Evolutionary conservation across 2,797 vertebrate species (phyloP), one percentile per base, ranked within the genome.

Genomic region (Acrossocheilus fasciatus): DNA sequence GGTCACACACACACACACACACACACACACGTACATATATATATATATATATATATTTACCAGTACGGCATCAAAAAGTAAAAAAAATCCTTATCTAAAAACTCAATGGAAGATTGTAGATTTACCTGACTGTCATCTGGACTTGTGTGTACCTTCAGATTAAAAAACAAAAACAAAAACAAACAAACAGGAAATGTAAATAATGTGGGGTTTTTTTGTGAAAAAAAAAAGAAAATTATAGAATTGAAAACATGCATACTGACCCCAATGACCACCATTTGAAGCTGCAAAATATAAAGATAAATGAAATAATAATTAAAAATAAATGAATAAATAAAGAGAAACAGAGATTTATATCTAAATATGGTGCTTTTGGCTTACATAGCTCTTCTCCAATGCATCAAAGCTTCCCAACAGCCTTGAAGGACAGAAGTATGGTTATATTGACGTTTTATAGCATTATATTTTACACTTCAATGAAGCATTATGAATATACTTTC

Each of bases 381-480:
- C 98, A 36, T 98, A 99, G 94, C 96, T 96, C 92, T 94, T 98
- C 92, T 99, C 96, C 88, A 99, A 92, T 81, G 98, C 98, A 93
- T 99, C 97, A 39, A 98, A 99, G 91, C 97, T 97, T 87, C 98
- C 98, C 92, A 98, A 95, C 95, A 99, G 95, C 98, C 98, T 99
- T 86, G 1, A 89, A 79, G 84, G 75, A 89, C 85, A 84, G 10
- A 68, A 23, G 0, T 14, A 72, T 17, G 43, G 10, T 36, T 57
- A 70, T n/a, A 26, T 23, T 50, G 5, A 30, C 12, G 50, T 64
- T 36, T 7, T 43, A 47, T 47, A 9, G 14, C 23, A 57, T 18
- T 3, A 12, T 82, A 69, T 69, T 66, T 36, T 36, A 36, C 20
- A 36, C 6, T 66, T 30, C 18, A 64, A n/a, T 15, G 6, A 66